phyloP scores from a whole-genome alignment of 35 echinoderm and acorn worm genomes.

The Anneissia japonica region DNA sequence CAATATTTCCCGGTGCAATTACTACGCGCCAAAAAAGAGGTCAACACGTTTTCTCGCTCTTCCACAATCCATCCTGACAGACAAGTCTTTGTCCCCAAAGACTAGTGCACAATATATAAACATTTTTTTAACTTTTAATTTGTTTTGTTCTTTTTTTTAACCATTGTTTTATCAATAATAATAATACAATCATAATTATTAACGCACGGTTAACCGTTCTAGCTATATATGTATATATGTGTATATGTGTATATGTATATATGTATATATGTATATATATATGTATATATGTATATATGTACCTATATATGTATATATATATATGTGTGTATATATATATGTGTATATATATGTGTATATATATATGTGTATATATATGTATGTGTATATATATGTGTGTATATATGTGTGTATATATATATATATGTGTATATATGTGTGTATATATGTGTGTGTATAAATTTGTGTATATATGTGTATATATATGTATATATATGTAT shows the following conservation, averaged over 20 bases:
- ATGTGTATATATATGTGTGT: conserved; percentile 7
- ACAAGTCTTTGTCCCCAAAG: too few relatives aligned
- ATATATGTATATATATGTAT: conserved; percentile 7
- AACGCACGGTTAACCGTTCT: too few relatives aligned
- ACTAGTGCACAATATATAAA: too few relatives aligned
- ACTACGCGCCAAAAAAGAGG: too few relatives aligned
- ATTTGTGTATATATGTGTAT: background rate
- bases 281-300: conserved; percentile 10
- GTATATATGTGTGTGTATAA: conserved; percentile 3
- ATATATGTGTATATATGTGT: conserved; percentile 7
- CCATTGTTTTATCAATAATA: too few relatives aligned
- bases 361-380: conserved; percentile 7
- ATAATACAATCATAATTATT: too few relatives aligned
- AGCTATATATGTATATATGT: conserved; percentile 1
- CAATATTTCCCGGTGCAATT: too few relatives aligned
- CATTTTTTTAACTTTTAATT: too few relatives aligned
- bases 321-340: conserved; percentile 10
- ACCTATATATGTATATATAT: conserved; percentile 9
- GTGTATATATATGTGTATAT: conserved; percentile 7
- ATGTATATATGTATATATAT: conserved; percentile 7
- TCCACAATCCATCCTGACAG: too few relatives aligned
- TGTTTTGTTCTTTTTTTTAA: too few relatives aligned
- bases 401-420: conserved; percentile 10
- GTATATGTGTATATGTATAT: conserved; percentile 4
- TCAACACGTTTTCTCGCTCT: too few relatives aligned